Conservation (phyloP, 2,797 vertebrate genomes). For the Moxostoma hubbsi region DNA sequence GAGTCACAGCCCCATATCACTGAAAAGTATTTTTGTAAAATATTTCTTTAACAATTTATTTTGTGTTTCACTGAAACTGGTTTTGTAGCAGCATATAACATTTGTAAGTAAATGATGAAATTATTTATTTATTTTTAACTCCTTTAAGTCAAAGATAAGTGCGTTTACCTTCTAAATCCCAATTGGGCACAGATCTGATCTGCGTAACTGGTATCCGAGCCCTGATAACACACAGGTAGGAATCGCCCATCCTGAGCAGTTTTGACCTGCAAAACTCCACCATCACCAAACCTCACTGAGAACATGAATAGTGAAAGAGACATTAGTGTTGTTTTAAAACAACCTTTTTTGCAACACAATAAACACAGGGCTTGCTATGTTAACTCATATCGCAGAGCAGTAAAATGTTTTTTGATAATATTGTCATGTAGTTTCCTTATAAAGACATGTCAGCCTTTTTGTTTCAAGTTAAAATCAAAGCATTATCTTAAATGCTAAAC, state of each 20-base stretch:
- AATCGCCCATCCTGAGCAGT: constrained; percentile 76
- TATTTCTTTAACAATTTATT: neutral
- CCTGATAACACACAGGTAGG: constrained; percentile 83
- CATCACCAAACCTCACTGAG: constrained; percentile 81
- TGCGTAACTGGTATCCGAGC: constrained; percentile 75
- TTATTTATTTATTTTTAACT: neutral
- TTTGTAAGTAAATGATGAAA: neutral
- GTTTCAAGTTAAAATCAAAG: neutral
- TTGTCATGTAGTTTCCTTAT: neutral
- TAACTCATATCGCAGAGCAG: neutral
- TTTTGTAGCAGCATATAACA: neutral
- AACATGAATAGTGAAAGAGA: neutral
- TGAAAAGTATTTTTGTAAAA: neutral
- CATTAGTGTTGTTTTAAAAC: neutral
- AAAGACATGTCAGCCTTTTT: neutral
- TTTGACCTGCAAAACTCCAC: constrained; percentile 77
- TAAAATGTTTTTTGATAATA: neutral
- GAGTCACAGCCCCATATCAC: neutral
- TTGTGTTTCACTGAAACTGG: neutral
- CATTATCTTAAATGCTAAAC: neutral
- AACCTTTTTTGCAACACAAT: neutral
- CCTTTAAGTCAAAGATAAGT: neutral
- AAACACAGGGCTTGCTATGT: neutral
- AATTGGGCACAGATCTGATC: constrained; percentile 82
- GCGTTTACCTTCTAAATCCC: constrained; percentile 83